These are phyloP conservation scores for Ennomos erosarius DNA, from an alignment of 2,888 invertebrate species.

Conservation along the genomic window DNA sequence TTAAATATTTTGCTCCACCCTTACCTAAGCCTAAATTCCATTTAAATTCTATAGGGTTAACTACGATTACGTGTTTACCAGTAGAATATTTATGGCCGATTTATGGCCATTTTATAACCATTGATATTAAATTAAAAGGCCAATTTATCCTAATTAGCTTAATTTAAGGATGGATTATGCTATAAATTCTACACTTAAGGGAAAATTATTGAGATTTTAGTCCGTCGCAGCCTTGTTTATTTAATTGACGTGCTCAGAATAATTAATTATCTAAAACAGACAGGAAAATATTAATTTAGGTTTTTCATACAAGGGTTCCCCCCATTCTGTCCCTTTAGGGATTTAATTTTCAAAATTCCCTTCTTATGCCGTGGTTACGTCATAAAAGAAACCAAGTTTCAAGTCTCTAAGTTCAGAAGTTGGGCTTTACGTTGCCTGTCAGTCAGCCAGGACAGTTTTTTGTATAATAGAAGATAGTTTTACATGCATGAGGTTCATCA, in stretches of 20 bases:
- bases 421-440: no score
- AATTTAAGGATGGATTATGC: constrained; percentile 19
- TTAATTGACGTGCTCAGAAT: constrained; percentile 7
- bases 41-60: neutral
- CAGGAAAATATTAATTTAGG: neutral
- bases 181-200: constrained; percentile 16
- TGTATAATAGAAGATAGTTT: no score
- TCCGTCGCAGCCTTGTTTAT: constrained; percentile 7
- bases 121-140: constrained; percentile 6
- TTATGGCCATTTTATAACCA: constrained; percentile 13
- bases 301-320: no score
- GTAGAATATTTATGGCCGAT: constrained; percentile 15
- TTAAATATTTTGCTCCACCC: no score
- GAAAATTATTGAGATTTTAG: constrained; percentile 10
- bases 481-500: no score
- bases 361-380: no score
- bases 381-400: no score
- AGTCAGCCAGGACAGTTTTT: no score
- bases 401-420: no score
- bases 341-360: no score
- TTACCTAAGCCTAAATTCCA: no score
- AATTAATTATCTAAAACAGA: constrained; percentile 5
- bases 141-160: constrained; percentile 11
- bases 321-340: no score
- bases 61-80: constrained; percentile 5